Evolutionary conservation across 2,113 vertebrate species (phyloP).

Genomic region (Rynchops niger): DNA sequence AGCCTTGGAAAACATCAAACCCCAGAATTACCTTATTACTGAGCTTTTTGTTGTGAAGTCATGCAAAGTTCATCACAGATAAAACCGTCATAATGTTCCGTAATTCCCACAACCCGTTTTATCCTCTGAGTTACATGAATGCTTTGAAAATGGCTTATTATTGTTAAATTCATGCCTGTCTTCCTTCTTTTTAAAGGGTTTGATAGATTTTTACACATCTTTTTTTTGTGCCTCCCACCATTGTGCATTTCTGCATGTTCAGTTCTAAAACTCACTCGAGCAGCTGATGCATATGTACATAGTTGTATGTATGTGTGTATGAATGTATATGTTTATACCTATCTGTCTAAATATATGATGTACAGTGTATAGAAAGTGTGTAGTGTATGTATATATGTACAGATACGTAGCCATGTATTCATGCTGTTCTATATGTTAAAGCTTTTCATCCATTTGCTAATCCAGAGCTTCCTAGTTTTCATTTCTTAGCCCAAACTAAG

Average conservation of each 20-base stretch:
- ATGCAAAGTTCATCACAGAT: background rate
- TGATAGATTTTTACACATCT: background rate
- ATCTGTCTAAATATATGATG: slow-evolving; percentile 49
- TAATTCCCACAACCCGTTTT: background rate
- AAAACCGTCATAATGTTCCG: background rate
- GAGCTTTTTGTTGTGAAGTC: background rate
- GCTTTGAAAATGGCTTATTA: background rate
- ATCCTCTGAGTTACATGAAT: background rate
- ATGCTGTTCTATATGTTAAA: background rate
- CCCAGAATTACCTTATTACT: background rate
- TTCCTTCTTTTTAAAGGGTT: background rate
- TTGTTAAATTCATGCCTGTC: background rate
- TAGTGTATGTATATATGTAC: slow-evolving; percentile 73
- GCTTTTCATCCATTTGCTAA: slow-evolving; percentile 31
- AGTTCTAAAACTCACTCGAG: background rate
- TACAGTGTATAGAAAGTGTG: slow-evolving; percentile 72
- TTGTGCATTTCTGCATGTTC: slow-evolving; percentile 31
- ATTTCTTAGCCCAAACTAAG: background rate
- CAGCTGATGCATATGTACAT: slow-evolving; percentile 55
- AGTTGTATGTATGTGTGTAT: slow-evolving; percentile 63
- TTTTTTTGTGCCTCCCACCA: slow-evolving; percentile 45
- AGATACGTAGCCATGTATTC: slow-evolving; percentile 50
- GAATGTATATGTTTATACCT: slow-evolving; percentile 70
- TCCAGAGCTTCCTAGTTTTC: slow-evolving; percentile 15
- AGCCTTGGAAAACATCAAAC: background rate